Evolutionary conservation across 2,113 vertebrate species (phyloP).

Genomic region (Datnioides undecimradiatus): DNA sequence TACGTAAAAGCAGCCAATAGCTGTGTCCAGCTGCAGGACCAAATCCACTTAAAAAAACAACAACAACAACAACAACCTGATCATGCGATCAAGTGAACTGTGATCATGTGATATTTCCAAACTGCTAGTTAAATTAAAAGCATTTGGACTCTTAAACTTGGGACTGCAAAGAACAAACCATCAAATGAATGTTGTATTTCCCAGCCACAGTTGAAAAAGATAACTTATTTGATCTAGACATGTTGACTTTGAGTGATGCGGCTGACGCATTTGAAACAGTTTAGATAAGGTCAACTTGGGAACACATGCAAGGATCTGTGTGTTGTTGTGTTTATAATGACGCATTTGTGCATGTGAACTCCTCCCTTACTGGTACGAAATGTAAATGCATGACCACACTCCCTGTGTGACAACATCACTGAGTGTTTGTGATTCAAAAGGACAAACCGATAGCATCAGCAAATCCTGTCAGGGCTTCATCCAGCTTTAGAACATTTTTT

Average conservation of each 20-base stretch:
- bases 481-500: not conserved
- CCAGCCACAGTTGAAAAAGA: not conserved
- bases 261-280: not conserved
- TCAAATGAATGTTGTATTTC: not conserved
- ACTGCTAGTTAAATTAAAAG: not conserved
- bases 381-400: not conserved
- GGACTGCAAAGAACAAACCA: not conserved
- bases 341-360: not conserved
- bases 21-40: no score
- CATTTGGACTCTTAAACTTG: not conserved
- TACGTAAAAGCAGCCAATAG: not conserved
- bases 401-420: not conserved
- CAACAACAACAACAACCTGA: not conserved
- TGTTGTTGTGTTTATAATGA: not conserved
- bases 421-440: not conserved
- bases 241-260: not conserved
- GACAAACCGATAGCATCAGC: not conserved
- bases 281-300: not conserved
- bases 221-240: not conserved
- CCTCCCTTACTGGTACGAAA: not conserved
- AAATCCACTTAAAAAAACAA: no score
- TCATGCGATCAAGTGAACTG: no score
- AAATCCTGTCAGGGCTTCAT: not conserved
- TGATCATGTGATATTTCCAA: not conserved
- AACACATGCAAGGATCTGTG: not conserved